Conservation (phyloP, 2,797 vertebrate species). For the Masticophis lateralis region DNA sequence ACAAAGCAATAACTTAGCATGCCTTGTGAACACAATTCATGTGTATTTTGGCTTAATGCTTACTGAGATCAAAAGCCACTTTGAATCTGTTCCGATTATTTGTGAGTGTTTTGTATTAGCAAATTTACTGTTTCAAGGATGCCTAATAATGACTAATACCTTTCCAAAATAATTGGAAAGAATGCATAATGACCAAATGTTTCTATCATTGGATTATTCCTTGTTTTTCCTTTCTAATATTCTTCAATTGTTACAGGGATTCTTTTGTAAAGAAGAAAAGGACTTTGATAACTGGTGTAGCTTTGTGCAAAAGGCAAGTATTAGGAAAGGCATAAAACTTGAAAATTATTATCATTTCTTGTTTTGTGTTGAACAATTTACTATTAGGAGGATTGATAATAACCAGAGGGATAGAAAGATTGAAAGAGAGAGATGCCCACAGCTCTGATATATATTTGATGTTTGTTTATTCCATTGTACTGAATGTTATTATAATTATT, state of each 20-base stretch:
- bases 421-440: background rate
- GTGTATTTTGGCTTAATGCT: background rate
- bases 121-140: too few species aligned
- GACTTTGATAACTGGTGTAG: slow-evolving; percentile 86
- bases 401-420: background rate
- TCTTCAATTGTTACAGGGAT: slow-evolving; percentile 71
- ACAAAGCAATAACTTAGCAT: background rate
- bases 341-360: background rate
- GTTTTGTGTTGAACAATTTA: background rate
- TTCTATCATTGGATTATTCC: background rate
- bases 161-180: background rate
- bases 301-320: slow-evolving; percentile 82
- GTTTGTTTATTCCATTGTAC: background rate
- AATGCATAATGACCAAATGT: background rate
- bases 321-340: background rate
- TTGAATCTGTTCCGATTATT: background rate
- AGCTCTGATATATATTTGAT: background rate
- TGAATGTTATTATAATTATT: background rate
- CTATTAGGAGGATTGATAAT: background rate
- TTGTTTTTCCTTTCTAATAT: background rate
- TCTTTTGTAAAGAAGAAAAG: slow-evolving; percentile 86
- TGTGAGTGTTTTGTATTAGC: background rate
- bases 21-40: background rate
- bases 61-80: too few species aligned
- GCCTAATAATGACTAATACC: background rate